Conservation (phyloP, 2,888 invertebrate species). For the Heteropelma amictum region DNA sequence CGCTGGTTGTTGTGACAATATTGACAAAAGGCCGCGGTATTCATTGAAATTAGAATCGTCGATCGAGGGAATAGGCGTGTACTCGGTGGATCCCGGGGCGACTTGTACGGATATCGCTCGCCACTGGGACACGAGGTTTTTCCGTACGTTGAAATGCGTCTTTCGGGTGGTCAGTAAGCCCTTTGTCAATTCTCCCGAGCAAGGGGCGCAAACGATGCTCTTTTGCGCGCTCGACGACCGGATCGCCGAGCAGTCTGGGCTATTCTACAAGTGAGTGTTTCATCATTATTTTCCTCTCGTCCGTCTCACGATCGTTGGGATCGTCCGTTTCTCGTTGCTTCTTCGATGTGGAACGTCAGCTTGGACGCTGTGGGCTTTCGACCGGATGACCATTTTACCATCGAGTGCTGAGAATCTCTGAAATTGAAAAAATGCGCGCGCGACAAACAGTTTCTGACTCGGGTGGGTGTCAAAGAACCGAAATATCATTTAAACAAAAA, state of each 20-base stretch:
- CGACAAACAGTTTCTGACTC: too few relatives aligned
- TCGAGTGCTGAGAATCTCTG: too few relatives aligned
- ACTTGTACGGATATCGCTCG: slow-evolving; percentile 87
- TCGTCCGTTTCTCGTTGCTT: neutral
- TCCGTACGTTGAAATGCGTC: slow-evolving; percentile 78
- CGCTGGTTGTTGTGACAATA: too few relatives aligned
- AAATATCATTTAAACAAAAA: too few relatives aligned
- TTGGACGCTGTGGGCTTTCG: too few relatives aligned
- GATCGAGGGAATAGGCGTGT: slow-evolving; percentile 81
- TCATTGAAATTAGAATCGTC: neutral
- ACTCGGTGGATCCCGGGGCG: slow-evolving; percentile 86
- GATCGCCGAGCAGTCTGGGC: slow-evolving; percentile 81
- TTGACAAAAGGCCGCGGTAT: too few relatives aligned
- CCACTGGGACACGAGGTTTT: slow-evolving; percentile 80
- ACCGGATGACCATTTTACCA: too few relatives aligned
- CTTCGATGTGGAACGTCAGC: too few relatives aligned
- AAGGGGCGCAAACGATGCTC: slow-evolving; percentile 88
- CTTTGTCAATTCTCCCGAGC: slow-evolving; percentile 81
- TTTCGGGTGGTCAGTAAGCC: slow-evolving; percentile 73
- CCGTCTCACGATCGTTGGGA: neutral
- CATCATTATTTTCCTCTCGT: slow-evolving; percentile 8
- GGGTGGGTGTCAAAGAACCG: too few relatives aligned
- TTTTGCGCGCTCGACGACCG: slow-evolving; percentile 86
- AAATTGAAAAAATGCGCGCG: too few relatives aligned
- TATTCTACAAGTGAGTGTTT: slow-evolving; percentile 81